Evolutionary conservation across 2,888 invertebrate species (phyloP).

Genomic region (Rhopalosiphum nymphaeae): DNA sequence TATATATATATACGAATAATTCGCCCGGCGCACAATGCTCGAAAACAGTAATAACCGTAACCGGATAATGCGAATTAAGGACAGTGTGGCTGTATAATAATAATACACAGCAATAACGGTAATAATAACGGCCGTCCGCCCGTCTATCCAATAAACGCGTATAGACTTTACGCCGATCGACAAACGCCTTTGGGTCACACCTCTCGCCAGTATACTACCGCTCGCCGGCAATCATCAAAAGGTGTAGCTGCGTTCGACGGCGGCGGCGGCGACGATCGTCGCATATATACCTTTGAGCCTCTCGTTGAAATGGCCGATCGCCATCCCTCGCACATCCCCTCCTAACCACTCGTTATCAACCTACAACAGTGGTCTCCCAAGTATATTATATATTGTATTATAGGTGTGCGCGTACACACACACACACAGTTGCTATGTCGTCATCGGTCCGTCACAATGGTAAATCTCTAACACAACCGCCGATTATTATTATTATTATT

Average conservation of each 20-base stretch:
- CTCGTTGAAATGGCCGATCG: background rate
- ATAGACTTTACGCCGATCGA: constrained; percentile 12
- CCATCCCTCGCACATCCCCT: background rate
- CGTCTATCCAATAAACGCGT: background rate
- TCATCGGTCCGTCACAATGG: background rate
- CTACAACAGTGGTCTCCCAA: background rate
- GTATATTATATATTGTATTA: background rate
- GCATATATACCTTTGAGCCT: background rate
- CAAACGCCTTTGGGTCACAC: background rate
- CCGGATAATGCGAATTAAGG: constrained; percentile 57
- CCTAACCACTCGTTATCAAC: background rate
- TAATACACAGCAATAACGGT: background rate
- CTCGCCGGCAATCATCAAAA: background rate
- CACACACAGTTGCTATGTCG: background rate
- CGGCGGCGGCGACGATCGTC: background rate
- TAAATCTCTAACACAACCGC: background rate
- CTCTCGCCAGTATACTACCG: background rate
- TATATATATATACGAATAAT: no score
- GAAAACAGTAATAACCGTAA: constrained; percentile 43
- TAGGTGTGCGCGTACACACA: background rate
- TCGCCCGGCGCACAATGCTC: background rate
- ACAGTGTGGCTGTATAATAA: constrained; percentile 25
- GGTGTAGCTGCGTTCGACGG: background rate
- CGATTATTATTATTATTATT: background rate
- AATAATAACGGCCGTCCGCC: background rate